phyloP scores from a whole-genome alignment of 1,140 invertebrate species.

The Diorhabda elongata region DNA sequence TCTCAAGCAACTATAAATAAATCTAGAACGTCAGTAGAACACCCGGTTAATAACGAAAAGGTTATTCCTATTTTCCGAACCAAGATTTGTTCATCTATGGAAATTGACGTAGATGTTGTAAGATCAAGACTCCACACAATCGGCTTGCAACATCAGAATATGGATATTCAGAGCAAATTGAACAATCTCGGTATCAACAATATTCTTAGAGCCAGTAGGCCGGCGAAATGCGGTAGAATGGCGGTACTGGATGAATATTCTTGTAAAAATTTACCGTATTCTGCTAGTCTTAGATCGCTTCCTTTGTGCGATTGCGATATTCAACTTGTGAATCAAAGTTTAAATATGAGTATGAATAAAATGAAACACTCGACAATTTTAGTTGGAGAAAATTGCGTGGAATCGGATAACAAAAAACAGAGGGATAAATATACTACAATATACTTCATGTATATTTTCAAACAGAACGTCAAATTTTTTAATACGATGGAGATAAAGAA shows the following conservation, averaged over 20 bases:
- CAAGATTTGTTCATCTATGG: conserved; percentile 34
- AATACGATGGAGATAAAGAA: too few relatives aligned
- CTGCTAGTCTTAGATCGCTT: conserved; percentile 34
- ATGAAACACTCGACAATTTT: conserved; percentile 27
- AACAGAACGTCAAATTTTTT: too few relatives aligned
- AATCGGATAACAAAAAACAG: not conserved
- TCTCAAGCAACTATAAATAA: not conserved
- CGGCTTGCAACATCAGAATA: conserved; percentile 29
- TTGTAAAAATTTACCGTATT: conserved; percentile 32
- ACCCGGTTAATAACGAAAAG: not conserved
- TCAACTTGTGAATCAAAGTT: conserved; percentile 29
- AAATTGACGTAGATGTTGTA: conserved; percentile 31
- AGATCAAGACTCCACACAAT: conserved; percentile 22
- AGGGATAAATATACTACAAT: too few relatives aligned
- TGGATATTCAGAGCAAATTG: conserved; percentile 26
- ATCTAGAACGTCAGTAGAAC: not conserved
- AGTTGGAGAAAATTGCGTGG: conserved; percentile 3
- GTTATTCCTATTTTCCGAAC: conserved; percentile 27
- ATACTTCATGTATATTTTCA: too few relatives aligned
- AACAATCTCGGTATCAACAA: conserved; percentile 33
- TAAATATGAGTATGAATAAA: conserved; percentile 32
- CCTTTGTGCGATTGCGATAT: conserved; percentile 33
- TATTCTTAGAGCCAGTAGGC: conserved; percentile 31
- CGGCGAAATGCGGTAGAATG: conserved; percentile 39
- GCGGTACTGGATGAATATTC: conserved; percentile 34